These are phyloP conservation scores for Taurulus bubalis DNA, from an alignment of 2,113 vertebrate species.

Conservation along the genomic window DNA sequence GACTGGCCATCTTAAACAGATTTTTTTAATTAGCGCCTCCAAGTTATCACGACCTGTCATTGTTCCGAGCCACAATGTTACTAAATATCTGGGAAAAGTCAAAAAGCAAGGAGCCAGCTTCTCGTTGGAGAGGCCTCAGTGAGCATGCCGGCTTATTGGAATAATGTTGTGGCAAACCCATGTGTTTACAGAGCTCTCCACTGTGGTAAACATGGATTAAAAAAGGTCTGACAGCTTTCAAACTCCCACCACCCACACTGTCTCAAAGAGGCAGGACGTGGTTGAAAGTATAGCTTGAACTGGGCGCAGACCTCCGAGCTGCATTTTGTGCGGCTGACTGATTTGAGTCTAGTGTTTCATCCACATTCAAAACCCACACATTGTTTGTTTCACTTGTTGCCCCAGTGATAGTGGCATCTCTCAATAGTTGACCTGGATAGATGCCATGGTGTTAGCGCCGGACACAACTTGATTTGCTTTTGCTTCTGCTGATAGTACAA, in stretches of 20 bases:
- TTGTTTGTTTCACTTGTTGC: constrained; percentile 86
- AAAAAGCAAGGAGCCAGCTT: constrained; percentile 65
- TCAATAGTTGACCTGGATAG: constrained; percentile 76
- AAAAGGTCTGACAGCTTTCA: constrained; percentile 69
- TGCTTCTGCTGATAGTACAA: constrained; percentile 31
- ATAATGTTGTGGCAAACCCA: constrained; percentile 64
- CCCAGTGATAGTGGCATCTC: constrained; percentile 77
- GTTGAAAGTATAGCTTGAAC: constrained; percentile 53
- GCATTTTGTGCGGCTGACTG: constrained; percentile 71
- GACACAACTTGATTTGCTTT: constrained; percentile 52
- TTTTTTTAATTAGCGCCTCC: constrained; percentile 2
- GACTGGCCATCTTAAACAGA: not conserved
- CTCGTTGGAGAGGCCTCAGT: constrained; percentile 47
- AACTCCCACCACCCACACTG: constrained; percentile 71
- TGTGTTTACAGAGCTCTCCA: constrained; percentile 75
- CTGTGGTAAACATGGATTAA: constrained; percentile 76
- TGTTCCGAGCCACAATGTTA: constrained; percentile 23
- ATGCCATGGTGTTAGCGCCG: constrained; percentile 27
- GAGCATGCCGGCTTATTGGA: constrained; percentile 43
- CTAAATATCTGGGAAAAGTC: constrained; percentile 67
- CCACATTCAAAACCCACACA: constrained; percentile 79
- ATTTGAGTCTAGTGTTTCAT: constrained; percentile 82
- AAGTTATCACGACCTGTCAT: constrained; percentile 22
- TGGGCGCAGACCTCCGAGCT: constrained; percentile 53
- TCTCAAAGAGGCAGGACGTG: constrained; percentile 66